phyloP scores from a whole-genome alignment of 92 coral and sea anemone species.

The Zoanthus gigantus region DNA sequence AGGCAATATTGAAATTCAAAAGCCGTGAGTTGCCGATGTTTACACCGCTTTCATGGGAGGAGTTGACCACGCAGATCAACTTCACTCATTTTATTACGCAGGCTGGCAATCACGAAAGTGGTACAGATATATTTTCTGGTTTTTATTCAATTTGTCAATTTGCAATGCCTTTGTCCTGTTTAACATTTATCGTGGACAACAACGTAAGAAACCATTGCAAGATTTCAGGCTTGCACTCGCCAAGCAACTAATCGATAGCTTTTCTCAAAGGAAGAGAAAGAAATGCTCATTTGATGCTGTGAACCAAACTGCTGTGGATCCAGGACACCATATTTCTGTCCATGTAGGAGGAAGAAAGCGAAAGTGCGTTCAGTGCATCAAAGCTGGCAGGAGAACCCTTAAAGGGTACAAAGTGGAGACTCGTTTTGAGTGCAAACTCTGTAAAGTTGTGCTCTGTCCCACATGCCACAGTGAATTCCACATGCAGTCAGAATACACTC shows the following conservation, averaged over 20 bases:
- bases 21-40: not conserved
- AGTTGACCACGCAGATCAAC: not conserved
- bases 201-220: too few species aligned
- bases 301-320: too few species aligned
- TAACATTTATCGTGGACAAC: too few species aligned
- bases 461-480: too few species aligned
- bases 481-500: too few species aligned
- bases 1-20: not conserved
- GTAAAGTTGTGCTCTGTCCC: conserved; percentile 54
- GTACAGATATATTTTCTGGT: not conserved
- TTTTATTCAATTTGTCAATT: not conserved
- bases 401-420: conserved; percentile 58
- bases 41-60: not conserved
- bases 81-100: not conserved
- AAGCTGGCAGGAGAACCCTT: conserved; percentile 42
- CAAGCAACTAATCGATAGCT: not conserved
- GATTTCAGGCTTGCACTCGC: not conserved
- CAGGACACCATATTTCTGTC: not conserved
- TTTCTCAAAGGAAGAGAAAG: not conserved
- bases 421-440: conserved; percentile 38
- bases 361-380: conserved; percentile 4
- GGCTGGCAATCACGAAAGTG: not conserved
- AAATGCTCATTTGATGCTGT: too few species aligned
- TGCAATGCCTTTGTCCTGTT: too few species aligned
- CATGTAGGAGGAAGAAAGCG: not conserved